phyloP scores from a whole-genome alignment of 2,888 invertebrate genomes.

The Mesopsocus fuscifrons region DNA sequence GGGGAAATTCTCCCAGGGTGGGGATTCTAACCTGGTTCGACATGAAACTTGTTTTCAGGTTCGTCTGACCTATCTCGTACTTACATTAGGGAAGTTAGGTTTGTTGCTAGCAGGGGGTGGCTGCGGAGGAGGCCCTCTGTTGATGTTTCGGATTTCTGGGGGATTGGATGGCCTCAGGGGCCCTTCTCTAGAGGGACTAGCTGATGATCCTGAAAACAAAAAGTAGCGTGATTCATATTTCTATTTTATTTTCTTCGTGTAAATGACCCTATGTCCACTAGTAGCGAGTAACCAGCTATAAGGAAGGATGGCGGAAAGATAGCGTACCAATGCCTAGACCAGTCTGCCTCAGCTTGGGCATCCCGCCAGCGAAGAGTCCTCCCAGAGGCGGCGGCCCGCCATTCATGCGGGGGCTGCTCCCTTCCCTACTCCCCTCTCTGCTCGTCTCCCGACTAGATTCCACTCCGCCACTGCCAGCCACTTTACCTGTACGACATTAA shows the following conservation, averaged over 20 bases:
- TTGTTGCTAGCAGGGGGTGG: constrained; percentile 47
- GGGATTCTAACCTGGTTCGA: too few species aligned
- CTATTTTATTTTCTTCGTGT: too few species aligned
- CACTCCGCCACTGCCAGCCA: not conserved
- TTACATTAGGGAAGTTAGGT: too few species aligned
- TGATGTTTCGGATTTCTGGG: constrained; percentile 16
- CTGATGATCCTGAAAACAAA: too few species aligned
- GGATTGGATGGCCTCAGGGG: not conserved
- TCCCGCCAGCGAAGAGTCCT: constrained; percentile 62
- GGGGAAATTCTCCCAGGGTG: too few species aligned
- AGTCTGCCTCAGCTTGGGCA: constrained; percentile 60
- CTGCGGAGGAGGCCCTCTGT: constrained; percentile 64
- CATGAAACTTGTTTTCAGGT: too few species aligned
- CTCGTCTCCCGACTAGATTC: not conserved
- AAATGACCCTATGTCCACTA: too few species aligned
- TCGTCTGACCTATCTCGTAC: too few species aligned
- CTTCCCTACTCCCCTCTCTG: not conserved
- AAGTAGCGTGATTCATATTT: too few species aligned
- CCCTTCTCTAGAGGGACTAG: not conserved
- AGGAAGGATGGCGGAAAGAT: too few species aligned
- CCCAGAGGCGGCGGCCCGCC: constrained; percentile 29
- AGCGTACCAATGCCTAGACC: constrained; percentile 25
- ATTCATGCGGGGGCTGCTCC: not conserved
- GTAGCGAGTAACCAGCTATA: too few species aligned
- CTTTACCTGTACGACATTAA: too few species aligned